Evolutionary conservation across 2,888 invertebrate genomes (phyloP).

Genomic region (Teleiodes luculella): DNA sequence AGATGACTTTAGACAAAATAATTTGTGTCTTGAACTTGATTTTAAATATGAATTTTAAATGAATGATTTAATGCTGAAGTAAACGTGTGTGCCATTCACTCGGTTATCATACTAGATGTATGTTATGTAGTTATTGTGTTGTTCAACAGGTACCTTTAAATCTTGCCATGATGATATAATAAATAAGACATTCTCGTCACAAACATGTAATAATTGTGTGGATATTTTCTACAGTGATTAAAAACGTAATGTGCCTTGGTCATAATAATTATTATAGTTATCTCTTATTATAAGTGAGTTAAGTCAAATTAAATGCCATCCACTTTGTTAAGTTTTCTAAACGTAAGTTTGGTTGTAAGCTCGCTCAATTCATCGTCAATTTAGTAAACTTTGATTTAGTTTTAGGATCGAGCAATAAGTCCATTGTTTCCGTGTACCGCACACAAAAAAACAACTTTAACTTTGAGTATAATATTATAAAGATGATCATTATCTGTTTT

Average conservation of each 20-base stretch:
- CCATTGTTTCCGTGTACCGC: slow-evolving; percentile 42
- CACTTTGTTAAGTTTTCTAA: slow-evolving; percentile 78
- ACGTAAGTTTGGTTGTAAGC: slow-evolving; percentile 61
- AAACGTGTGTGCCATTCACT: slow-evolving; percentile 75
- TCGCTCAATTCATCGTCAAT: slow-evolving; percentile 72
- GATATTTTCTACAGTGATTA: slow-evolving; percentile 56
- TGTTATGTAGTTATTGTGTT: slow-evolving; percentile 57
- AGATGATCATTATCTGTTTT: background rate
- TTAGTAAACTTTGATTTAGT: slow-evolving; percentile 66
- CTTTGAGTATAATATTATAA: background rate
- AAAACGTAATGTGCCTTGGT: slow-evolving; percentile 71
- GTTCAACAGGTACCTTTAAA: slow-evolving; percentile 76
- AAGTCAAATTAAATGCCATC: slow-evolving; percentile 79
- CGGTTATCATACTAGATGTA: slow-evolving; percentile 67
- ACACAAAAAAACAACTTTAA: background rate
- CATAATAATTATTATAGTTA: slow-evolving; percentile 63
- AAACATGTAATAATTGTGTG: slow-evolving; percentile 55
- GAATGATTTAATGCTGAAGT: slow-evolving; percentile 56
- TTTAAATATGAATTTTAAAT: slow-evolving; percentile 39
- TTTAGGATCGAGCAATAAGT: slow-evolving; percentile 46
- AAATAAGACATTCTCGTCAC: slow-evolving; percentile 76
- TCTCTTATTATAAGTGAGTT: slow-evolving; percentile 70
- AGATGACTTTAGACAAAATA: slow-evolving; percentile 38
- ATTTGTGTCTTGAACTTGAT: slow-evolving; percentile 31
- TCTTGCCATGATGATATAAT: slow-evolving; percentile 78